A percentile compares a stretch with the other conserved stretches of the same genome.
Conservation (phyloP, 2,888 invertebrate species). For the Spilarctia lutea region DNA sequence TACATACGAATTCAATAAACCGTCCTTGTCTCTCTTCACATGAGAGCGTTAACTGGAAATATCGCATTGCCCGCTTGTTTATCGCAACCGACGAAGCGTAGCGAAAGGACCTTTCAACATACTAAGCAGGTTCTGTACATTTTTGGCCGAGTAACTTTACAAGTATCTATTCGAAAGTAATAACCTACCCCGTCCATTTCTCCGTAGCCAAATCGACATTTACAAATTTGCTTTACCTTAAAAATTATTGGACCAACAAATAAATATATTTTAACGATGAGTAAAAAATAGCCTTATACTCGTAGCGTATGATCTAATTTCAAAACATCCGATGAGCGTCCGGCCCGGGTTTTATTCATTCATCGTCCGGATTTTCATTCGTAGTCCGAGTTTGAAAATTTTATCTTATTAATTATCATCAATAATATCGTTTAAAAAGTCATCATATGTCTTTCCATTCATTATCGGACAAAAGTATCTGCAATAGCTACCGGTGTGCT, state of each 20-base stretch:
- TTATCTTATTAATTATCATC: too few species aligned
- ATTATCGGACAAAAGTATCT: too few species aligned
- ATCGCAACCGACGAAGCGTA: constrained; percentile 68
- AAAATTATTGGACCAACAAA: neutral
- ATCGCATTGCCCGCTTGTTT: constrained; percentile 72
- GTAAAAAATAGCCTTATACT: neutral
- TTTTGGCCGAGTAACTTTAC: constrained; percentile 50
- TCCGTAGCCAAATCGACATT: neutral
- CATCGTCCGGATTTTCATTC: too few species aligned
- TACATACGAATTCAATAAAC: constrained; percentile 67
- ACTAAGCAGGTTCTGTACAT: constrained; percentile 2
- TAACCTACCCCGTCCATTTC: neutral
- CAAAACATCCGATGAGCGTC: too few species aligned
- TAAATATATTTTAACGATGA: neutral
- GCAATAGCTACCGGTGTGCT: too few species aligned
- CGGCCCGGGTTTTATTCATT: too few species aligned
- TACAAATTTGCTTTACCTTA: neutral
- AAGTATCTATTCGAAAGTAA: constrained; percentile 62
- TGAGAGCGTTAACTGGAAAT: constrained; percentile 63
- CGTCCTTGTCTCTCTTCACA: constrained; percentile 62
- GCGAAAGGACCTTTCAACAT: constrained; percentile 70
- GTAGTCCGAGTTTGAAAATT: too few species aligned
- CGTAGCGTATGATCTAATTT: neutral
- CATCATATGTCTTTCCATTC: too few species aligned
- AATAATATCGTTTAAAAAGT: too few species aligned